Conservation (phyloP, 2,797 vertebrate genomes). For the Liparis tanakae region DNA sequence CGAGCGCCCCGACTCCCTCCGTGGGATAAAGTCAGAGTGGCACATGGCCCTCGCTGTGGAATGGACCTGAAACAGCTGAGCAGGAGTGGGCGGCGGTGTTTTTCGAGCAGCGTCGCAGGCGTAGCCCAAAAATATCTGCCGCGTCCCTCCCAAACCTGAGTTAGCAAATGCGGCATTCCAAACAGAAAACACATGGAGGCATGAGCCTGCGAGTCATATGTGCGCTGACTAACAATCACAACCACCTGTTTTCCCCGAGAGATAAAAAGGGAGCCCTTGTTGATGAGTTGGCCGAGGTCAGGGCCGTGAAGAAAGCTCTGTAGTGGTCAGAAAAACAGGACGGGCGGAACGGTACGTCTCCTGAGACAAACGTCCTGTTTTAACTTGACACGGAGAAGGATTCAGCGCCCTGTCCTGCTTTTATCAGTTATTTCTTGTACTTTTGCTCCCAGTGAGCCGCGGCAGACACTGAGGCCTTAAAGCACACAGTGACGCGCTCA, state of each 20-base stretch:
- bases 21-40: conserved; percentile 65
- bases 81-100: conserved; percentile 77
- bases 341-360: conserved; percentile 51
- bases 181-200: conserved; percentile 75
- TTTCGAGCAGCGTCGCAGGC: conserved; percentile 58
- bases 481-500: conserved; percentile 59
- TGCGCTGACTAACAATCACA: conserved; percentile 69
- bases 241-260: conserved; percentile 77
- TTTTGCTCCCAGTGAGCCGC: conserved; percentile 32
- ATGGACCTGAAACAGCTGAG: conserved; percentile 84
- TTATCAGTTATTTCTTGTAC: conserved; percentile 7
- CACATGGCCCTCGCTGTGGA: conserved; percentile 75
- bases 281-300: conserved; percentile 60
- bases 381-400: conserved; percentile 47
- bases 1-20: conserved; percentile 40
- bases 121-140: conserved; percentile 80
- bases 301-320: conserved; percentile 41
- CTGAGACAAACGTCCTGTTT: conserved; percentile 51
- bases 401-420: conserved; percentile 42
- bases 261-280: conserved; percentile 66
- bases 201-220: conserved; percentile 47
- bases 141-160: conserved; percentile 79
- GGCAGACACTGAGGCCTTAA: conserved; percentile 67
- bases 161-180: conserved; percentile 79
- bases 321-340: conserved; percentile 51